phyloP scores from a whole-genome alignment of 2,113 vertebrate species.

The Mormoops blainvillei region DNA sequence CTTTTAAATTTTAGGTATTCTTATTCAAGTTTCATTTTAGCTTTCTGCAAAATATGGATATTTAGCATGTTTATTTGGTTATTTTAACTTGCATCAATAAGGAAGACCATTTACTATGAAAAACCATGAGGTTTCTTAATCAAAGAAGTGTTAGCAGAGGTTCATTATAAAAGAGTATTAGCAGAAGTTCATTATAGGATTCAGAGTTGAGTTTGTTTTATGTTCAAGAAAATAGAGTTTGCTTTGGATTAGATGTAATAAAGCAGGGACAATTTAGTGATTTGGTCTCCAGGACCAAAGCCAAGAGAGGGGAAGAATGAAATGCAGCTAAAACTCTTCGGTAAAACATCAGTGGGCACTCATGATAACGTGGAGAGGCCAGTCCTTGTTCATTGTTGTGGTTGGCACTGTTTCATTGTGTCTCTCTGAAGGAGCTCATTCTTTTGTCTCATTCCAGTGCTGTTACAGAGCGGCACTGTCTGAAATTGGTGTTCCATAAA shows the following conservation, averaged over 20 bases:
- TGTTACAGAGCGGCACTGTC: neutral
- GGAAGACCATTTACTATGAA: neutral
- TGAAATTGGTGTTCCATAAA: neutral
- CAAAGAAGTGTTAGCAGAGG: neutral
- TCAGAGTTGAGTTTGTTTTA: neutral
- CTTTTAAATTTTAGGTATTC: neutral
- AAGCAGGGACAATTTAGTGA: neutral
- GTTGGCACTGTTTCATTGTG: neutral
- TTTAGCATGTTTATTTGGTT: neutral
- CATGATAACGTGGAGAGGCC: fast-evolving
- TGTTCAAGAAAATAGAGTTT: neutral
- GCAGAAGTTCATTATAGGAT: neutral
- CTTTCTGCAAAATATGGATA: neutral
- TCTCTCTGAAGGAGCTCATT: neutral
- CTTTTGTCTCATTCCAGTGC: neutral
- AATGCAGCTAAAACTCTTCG: neutral
- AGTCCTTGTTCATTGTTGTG: neutral
- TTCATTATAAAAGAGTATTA: neutral
- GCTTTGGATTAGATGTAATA: neutral
- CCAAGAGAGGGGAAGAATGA: neutral
- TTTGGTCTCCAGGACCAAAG: neutral
- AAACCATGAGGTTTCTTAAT: neutral
- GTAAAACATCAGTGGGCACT: neutral
- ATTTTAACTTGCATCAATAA: neutral
- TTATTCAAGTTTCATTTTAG: neutral